Evolutionary conservation across 1,140 invertebrate genomes (phyloP).

Genomic region (Panagrolaimus sp.): DNA sequence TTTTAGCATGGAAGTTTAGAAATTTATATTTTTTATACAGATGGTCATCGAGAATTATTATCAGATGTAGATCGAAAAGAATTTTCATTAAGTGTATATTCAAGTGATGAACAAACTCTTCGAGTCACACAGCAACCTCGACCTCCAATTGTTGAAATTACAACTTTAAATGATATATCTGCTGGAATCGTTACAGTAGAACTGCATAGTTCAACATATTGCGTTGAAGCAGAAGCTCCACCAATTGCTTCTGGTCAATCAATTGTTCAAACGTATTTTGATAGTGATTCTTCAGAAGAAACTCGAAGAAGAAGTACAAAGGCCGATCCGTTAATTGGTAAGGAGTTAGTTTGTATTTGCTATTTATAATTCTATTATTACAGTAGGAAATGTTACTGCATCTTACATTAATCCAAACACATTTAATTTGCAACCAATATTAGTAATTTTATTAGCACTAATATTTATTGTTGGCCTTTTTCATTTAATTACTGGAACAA

Average conservation of each 20-base stretch:
- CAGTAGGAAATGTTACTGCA: too few relatives aligned
- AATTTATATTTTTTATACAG: constrained; percentile 31
- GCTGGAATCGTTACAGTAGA: constrained; percentile 19
- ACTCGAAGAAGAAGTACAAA: background rate
- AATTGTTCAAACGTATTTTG: background rate
- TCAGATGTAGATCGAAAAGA: constrained; percentile 24
- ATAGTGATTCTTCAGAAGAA: background rate
- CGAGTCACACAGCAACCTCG: constrained; percentile 25
- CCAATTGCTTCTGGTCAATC: constrained; percentile 24
- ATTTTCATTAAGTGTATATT: constrained; percentile 22
- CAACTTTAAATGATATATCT: constrained; percentile 14
- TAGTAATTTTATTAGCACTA: constrained; percentile 19
- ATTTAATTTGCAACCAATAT: constrained; percentile 17
- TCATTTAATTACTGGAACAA: constrained; percentile 21
- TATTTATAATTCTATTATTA: too few relatives aligned
- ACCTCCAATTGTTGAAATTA: constrained; percentile 20
- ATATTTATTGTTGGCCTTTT: constrained; percentile 22
- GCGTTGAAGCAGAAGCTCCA: constrained; percentile 22
- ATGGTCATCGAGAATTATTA: constrained; percentile 24
- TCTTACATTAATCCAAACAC: too few relatives aligned
- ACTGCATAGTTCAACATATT: constrained; percentile 19
- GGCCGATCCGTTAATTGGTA: too few relatives aligned
- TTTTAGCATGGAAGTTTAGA: constrained; percentile 26
- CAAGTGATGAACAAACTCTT: constrained; percentile 19
- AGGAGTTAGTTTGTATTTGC: too few relatives aligned